These are phyloP conservation scores for Nowickia ferox DNA, from an alignment of 2,888 invertebrate species.

Conservation along the genomic window DNA sequence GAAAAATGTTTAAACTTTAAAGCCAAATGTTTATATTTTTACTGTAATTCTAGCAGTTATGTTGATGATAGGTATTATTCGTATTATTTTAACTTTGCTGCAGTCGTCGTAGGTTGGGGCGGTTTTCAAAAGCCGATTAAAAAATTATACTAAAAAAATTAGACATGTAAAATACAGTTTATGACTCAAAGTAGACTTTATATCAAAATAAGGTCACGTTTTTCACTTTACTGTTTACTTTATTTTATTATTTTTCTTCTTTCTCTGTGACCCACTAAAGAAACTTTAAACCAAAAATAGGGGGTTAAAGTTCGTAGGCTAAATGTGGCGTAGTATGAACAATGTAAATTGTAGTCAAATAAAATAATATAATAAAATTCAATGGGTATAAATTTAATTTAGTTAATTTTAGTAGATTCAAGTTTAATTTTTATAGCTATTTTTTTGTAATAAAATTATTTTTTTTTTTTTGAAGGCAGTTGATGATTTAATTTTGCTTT, in stretches of 20 bases:
- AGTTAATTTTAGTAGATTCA: background rate
- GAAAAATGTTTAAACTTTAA: constrained; percentile 26
- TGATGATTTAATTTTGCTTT: constrained; percentile 24
- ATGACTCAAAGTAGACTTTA: constrained; percentile 18
- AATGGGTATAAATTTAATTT: background rate
- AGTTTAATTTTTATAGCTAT: background rate
- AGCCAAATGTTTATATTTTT: background rate
- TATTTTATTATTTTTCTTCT: background rate
- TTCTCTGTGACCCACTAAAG: constrained; percentile 14
- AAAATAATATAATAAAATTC: constrained; percentile 2
- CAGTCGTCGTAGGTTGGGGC: background rate
- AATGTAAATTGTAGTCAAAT: constrained; percentile 5
- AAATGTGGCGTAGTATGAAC: constrained; percentile 41
- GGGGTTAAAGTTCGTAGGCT: background rate
- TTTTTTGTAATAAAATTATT: constrained; percentile 8
- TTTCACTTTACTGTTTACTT: background rate
- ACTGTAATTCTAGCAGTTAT: constrained; percentile 9
- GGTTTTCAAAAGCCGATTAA: constrained; percentile 41
- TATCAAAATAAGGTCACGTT: constrained; percentile 41
- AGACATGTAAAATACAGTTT: background rate
- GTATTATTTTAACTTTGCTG: constrained; percentile 5
- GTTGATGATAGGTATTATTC: background rate
- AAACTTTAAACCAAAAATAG: background rate
- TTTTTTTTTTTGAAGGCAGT: constrained; percentile 39
- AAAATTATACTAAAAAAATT: constrained; percentile 17